phyloP scores from a whole-genome alignment of 2,888 invertebrate genomes.

The Lydus trimaculatus region DNA sequence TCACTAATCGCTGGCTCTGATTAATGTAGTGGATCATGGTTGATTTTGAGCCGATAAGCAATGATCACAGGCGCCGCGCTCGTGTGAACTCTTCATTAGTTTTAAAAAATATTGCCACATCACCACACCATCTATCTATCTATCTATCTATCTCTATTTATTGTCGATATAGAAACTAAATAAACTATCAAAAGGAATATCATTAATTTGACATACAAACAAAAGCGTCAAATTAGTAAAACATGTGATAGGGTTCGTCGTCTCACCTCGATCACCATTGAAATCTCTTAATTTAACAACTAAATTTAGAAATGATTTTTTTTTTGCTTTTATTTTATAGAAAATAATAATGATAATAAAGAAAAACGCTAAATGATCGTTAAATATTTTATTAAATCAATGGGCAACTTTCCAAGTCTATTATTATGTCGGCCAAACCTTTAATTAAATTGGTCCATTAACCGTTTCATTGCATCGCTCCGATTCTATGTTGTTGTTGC shows the following conservation, averaged over 20 bases:
- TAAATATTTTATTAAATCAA: slow-evolving; percentile 14
- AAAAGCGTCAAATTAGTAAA: not conserved
- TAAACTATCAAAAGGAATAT: not conserved
- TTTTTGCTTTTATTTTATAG: too few relatives aligned
- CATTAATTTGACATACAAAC: slow-evolving; percentile 3
- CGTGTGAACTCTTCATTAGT: slow-evolving; percentile 52
- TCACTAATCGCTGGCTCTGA: slow-evolving; percentile 47
- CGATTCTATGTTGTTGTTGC: not conserved
- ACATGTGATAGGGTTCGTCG: not conserved
- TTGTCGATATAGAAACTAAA: not conserved
- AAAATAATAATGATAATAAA: not conserved
- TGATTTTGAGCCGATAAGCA: slow-evolving; percentile 48
- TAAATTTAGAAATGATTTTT: not conserved
- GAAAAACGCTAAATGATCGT: slow-evolving; percentile 2
- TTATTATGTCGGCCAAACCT: slow-evolving; percentile 13
- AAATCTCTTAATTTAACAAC: not conserved
- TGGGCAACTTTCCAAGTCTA: slow-evolving; percentile 9
- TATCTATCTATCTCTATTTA: slow-evolving; percentile 15
- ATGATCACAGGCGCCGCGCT: slow-evolving; percentile 49
- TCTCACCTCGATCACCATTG: not conserved
- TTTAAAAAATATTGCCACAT: slow-evolving; percentile 45
- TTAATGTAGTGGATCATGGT: slow-evolving; percentile 48
- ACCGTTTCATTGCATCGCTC: slow-evolving; percentile 1
- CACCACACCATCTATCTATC: slow-evolving; percentile 27
- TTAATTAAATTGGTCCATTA: slow-evolving; percentile 11